Evolutionary conservation across 2,888 invertebrate genomes (phyloP).

Genomic region (Omphaloscelis lunosa): DNA sequence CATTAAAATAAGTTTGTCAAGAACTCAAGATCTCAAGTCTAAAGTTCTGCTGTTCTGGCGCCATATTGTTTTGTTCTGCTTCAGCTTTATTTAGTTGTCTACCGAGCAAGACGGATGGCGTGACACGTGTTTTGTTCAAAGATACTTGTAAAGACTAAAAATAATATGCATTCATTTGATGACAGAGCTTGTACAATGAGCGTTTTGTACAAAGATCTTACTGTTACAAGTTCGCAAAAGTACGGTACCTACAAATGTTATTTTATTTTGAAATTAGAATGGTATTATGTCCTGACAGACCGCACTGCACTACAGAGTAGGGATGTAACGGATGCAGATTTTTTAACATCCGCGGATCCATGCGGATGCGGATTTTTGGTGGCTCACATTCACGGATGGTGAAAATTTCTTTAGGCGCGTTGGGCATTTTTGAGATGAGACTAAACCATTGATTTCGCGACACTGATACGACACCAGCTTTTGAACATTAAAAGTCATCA

Average conservation of each 20-base stretch:
- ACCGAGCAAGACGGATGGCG: slow-evolving; percentile 57
- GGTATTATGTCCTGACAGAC: neutral
- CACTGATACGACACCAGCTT: no score
- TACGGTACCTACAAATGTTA: neutral
- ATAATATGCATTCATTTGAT: slow-evolving; percentile 54
- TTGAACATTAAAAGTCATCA: no score
- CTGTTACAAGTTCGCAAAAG: neutral
- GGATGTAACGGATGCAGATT: no score
- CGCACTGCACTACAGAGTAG: neutral
- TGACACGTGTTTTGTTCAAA: slow-evolving; percentile 62
- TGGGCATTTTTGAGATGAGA: no score
- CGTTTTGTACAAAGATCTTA: neutral
- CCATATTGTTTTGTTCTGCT: slow-evolving; percentile 58
- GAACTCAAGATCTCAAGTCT: slow-evolving; percentile 27
- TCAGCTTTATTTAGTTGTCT: slow-evolving; percentile 53
- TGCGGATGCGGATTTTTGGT: no score
- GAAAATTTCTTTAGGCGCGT: no score
- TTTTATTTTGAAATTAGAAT: neutral
- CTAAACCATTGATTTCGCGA: no score
- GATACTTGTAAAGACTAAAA: slow-evolving; percentile 52
- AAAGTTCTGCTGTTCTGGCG: slow-evolving; percentile 51
- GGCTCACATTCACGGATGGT: no score
- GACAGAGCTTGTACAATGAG: slow-evolving; percentile 37
- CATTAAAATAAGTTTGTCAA: slow-evolving; percentile 36
- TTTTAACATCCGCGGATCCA: no score